These are phyloP conservation scores for Galleria mellonella DNA, from an alignment of 1,140 invertebrate species.

Conservation along the genomic window DNA sequence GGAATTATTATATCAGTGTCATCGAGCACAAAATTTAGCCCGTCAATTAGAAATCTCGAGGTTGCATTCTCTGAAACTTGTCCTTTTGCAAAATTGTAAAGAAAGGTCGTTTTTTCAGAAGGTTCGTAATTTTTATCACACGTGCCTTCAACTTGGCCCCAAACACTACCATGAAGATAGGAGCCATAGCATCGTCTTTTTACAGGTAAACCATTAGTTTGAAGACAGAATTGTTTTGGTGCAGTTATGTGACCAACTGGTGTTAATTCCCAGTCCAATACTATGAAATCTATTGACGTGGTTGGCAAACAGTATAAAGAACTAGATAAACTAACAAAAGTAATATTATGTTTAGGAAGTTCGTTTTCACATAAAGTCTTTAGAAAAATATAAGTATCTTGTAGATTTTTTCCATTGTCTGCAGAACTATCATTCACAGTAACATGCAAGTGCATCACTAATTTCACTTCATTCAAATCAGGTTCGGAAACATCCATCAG, in stretches of 20 bases:
- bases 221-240: conserved; percentile 69
- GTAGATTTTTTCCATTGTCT: conserved; percentile 24
- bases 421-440: conserved; percentile 20
- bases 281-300: conserved; percentile 27
- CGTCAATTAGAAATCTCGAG: conserved; percentile 49
- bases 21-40: conserved; percentile 40
- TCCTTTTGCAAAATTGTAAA: conserved; percentile 59
- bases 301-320: conserved; percentile 59
- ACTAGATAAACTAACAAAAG: conserved; percentile 52
- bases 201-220: conserved; percentile 66
- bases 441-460: conserved; percentile 47
- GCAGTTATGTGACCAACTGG: conserved; percentile 54
- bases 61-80: conserved; percentile 35
- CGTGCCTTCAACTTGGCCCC: conserved; percentile 52
- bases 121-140: conserved; percentile 59
- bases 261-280: conserved; percentile 61
- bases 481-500: conserved; percentile 50
- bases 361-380: conserved; percentile 23
- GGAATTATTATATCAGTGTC: conserved; percentile 60
- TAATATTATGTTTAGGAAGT: conserved; percentile 36
- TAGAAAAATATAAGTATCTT: conserved; percentile 23
- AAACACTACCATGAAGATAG: conserved; percentile 58
- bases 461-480: conserved; percentile 21
- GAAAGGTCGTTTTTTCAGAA: conserved; percentile 51
- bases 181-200: conserved; percentile 63